These are phyloP conservation scores for Phaonia tiefii DNA, from an alignment of 2,888 invertebrate species.

Conservation along the genomic window DNA sequence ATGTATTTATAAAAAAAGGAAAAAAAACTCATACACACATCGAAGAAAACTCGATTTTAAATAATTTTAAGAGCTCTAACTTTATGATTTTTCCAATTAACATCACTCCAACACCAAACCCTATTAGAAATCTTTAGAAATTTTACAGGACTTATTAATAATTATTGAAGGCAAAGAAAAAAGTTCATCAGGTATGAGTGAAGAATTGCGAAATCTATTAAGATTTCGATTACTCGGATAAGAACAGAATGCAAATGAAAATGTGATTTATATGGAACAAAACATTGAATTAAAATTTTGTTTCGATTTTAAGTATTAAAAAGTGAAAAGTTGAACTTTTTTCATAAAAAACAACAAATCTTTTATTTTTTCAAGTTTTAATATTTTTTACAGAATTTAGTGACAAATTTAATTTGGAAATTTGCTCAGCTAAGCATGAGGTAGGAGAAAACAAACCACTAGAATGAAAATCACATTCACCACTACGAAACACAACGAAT, in stretches of 20 bases:
- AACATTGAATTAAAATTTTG: too few relatives aligned
- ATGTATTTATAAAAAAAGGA: slow-evolving; percentile 12
- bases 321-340: slow-evolving; percentile 74
- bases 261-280: background rate
- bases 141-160: background rate
- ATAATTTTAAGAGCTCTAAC: slow-evolving; percentile 22
- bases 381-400: background rate
- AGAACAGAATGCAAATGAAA: too few relatives aligned
- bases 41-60: slow-evolving; percentile 25
- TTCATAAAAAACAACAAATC: slow-evolving; percentile 63
- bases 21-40: background rate
- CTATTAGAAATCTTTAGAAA: slow-evolving; percentile 33
- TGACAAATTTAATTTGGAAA: slow-evolving; percentile 26
- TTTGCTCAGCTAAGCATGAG: slow-evolving; percentile 50
- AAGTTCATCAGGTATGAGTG: slow-evolving; percentile 57
- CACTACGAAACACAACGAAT: slow-evolving; percentile 72
- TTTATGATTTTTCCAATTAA: slow-evolving; percentile 36
- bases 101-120: slow-evolving; percentile 39
- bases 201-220: slow-evolving; percentile 31
- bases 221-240: slow-evolving; percentile 28
- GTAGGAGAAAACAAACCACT: slow-evolving; percentile 65
- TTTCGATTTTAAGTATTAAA: slow-evolving; percentile 62
- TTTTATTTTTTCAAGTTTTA: slow-evolving; percentile 4
- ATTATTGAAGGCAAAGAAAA: slow-evolving; percentile 62
- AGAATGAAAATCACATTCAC: slow-evolving; percentile 70